Conservation (phyloP, 1,140 invertebrate genomes). For the Neodiprion pinetum region DNA sequence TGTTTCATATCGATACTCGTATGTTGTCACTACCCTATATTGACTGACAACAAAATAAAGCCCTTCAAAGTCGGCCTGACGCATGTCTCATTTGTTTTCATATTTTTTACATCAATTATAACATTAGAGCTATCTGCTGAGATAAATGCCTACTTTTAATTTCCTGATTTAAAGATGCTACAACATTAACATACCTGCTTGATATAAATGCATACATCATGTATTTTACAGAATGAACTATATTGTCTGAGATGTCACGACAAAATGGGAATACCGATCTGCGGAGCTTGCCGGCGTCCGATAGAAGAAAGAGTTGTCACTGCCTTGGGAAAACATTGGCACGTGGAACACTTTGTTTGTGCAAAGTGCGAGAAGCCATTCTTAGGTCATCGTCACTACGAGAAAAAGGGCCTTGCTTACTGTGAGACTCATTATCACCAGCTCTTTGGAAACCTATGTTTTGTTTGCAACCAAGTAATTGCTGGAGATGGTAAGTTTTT, state of each 20-base stretch:
- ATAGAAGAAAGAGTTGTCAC: constrained; percentile 97
- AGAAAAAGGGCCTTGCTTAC: constrained; percentile 98
- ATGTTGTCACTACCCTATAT: neutral
- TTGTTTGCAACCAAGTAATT: constrained; percentile 98
- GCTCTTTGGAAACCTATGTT: constrained; percentile 98
- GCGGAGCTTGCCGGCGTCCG: constrained; percentile 94
- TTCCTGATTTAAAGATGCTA: constrained; percentile 26
- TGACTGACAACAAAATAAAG: neutral
- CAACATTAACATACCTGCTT: constrained; percentile 11
- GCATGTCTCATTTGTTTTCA: no score
- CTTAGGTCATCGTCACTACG: constrained; percentile 98
- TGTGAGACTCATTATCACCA: constrained; percentile 99
- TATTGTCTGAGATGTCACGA: constrained; percentile 98
- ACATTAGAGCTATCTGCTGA: no score
- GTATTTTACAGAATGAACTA: constrained; percentile 79
- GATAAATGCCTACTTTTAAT: constrained; percentile 15
- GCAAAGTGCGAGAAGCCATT: constrained; percentile 99
- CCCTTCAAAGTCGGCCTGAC: no score
- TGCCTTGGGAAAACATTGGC: constrained; percentile 98
- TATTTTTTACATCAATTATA: no score
- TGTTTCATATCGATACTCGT: neutral
- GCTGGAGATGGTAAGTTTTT: constrained; percentile 87
- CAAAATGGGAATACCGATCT: constrained; percentile 98
- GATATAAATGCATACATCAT: constrained; percentile 2
- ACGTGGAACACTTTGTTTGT: constrained; percentile 99